phyloP scores from a whole-genome alignment of 2,888 invertebrate species.

The Crepidodera aurea region DNA sequence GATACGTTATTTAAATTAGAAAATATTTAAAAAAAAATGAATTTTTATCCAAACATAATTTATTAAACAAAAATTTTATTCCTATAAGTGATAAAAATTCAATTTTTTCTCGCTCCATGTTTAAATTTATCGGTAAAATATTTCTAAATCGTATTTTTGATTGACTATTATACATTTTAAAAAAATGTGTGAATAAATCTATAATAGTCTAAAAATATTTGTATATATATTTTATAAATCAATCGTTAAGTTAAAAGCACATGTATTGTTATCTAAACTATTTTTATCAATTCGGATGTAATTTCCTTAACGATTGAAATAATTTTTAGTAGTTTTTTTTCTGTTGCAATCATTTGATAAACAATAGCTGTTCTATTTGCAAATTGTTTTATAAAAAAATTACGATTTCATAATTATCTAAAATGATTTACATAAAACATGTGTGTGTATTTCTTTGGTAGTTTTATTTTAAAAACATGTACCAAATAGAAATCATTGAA shows the following conservation, averaged over 20 bases:
- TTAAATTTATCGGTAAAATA: background rate
- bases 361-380: conserved; percentile 7
- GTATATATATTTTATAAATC: conserved; percentile 11
- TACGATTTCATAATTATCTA: background rate
- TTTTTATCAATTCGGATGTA: background rate
- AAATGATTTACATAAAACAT: background rate
- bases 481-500: background rate
- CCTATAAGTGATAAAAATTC: conserved; percentile 1
- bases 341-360: conserved; percentile 7
- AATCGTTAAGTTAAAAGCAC: background rate
- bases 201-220: conserved; percentile 10
- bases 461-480: background rate
- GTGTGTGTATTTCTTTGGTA: background rate
- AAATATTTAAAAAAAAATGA: background rate
- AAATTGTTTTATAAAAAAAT: background rate
- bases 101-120: conserved; percentile 12
- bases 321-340: conserved; percentile 3
- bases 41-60: background rate
- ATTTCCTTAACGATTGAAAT: conserved; percentile 10
- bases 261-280: background rate
- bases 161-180: conserved; percentile 6
- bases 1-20: no score
- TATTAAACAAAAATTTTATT: background rate
- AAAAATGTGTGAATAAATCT: background rate
- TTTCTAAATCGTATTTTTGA: background rate